Evolutionary conservation across 2,113 vertebrate species (phyloP).

Genomic region (Oenanthe melanoleuca): DNA sequence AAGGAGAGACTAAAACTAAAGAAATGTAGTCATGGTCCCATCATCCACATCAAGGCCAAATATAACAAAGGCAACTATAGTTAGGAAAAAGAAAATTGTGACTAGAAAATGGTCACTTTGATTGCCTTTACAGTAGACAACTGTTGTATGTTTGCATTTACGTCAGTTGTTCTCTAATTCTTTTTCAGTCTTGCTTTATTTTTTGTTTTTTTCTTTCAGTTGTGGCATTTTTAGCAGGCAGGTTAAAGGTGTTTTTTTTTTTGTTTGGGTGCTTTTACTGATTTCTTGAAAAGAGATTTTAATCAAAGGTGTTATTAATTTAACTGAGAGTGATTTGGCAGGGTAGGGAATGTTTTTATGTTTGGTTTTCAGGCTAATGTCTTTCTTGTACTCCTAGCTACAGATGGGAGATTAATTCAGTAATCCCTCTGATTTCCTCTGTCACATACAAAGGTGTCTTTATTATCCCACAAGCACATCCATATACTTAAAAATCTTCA

Average conservation of each 20-base stretch:
- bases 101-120: background rate
- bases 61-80: background rate
- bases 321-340: background rate
- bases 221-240: no score
- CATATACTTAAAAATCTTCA: background rate
- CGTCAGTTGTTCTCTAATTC: background rate
- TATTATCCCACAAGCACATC: background rate
- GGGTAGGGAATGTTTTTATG: background rate
- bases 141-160: background rate
- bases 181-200: background rate
- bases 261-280: background rate
- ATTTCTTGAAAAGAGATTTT: background rate
- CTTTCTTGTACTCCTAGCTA: background rate
- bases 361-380: background rate
- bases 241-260: background rate
- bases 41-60: background rate
- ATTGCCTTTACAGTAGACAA: background rate
- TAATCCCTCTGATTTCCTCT: background rate
- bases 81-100: background rate
- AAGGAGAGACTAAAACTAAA: background rate
- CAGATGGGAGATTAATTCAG: background rate
- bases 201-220: rapidly evolving
- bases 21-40: background rate
- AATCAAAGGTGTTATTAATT: background rate
- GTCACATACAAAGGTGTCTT: background rate